phyloP scores from a whole-genome alignment of 2,797 vertebrate species.

The Passerculus sandwichensis region DNA sequence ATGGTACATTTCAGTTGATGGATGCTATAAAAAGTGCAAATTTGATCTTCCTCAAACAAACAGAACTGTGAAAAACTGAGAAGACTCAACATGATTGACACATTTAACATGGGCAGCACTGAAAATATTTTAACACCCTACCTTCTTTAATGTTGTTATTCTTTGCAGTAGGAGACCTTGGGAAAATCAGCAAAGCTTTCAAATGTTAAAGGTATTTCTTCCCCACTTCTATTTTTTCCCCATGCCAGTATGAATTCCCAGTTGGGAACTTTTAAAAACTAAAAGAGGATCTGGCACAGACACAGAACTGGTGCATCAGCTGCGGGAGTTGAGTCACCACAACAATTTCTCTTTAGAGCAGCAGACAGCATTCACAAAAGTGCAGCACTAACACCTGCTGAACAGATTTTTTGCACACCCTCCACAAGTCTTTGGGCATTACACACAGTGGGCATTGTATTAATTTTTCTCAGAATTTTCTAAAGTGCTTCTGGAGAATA shows the following conservation, averaged over 20 bases:
- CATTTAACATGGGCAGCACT: not conserved
- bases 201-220: not conserved
- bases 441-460: not conserved
- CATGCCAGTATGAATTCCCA: not conserved
- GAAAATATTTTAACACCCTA: constrained; percentile 53
- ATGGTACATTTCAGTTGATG: constrained; percentile 55
- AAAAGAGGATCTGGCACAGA: not conserved
- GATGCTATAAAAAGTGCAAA: constrained; percentile 68
- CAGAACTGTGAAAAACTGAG: constrained; percentile 60
- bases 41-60: constrained; percentile 59
- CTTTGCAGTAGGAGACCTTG: not conserved
- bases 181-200: not conserved
- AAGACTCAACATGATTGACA: constrained; percentile 64
- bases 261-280: not conserved
- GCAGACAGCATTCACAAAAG: not conserved
- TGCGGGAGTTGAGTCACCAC: not conserved
- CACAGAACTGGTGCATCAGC: not conserved
- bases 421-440: not conserved
- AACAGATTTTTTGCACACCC: not conserved
- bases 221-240: not conserved
- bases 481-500: not conserved
- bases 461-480: not conserved
- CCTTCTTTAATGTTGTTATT: not conserved
- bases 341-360: not conserved
- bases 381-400: not conserved